Evolutionary conservation across 2,113 vertebrate genomes (phyloP).

Genomic region (Colossoma macropomum): DNA sequence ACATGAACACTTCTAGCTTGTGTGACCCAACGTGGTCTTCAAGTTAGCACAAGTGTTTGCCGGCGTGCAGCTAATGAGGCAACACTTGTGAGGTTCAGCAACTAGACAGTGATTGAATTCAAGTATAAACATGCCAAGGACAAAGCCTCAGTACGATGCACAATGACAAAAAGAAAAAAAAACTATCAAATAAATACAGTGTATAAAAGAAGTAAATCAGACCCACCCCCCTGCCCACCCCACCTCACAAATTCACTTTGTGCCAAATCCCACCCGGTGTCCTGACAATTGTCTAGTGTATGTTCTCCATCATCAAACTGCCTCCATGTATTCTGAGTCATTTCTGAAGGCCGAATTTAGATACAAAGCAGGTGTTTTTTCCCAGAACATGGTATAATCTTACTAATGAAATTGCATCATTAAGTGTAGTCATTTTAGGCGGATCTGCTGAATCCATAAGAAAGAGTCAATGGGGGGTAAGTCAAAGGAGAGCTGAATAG

Average conservation of each 20-base stretch:
- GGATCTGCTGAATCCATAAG: constrained; percentile 19
- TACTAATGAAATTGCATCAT: constrained; percentile 33
- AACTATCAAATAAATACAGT: constrained; percentile 73
- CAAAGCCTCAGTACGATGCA: constrained; percentile 60
- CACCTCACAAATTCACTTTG: constrained; percentile 34
- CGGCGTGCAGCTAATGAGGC: constrained; percentile 40
- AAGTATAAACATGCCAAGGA: constrained; percentile 63
- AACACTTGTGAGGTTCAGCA: constrained; percentile 31
- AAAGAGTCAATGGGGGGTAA: constrained; percentile 12
- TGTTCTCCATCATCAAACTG: not conserved
- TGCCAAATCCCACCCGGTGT: constrained; percentile 28
- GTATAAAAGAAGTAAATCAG: constrained; percentile 65
- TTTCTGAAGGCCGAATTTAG: constrained; percentile 18
- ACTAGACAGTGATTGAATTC: constrained; percentile 55
- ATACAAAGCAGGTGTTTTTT: constrained; percentile 34
- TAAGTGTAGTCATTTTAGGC: constrained; percentile 14
- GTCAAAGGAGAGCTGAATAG: not conserved
- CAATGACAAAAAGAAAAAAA: constrained; percentile 56
- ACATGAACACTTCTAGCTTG: constrained; percentile 23
- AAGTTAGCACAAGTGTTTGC: constrained; percentile 31
- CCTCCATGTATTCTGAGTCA: not conserved
- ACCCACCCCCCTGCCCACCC: constrained; percentile 29
- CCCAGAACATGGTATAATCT: constrained; percentile 13
- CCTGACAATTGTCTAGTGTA: constrained; percentile 10
- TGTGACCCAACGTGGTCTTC: constrained; percentile 43